Evolutionary conservation across 2,113 vertebrate species (phyloP).

Genomic region (Neolamprologus longior): DNA sequence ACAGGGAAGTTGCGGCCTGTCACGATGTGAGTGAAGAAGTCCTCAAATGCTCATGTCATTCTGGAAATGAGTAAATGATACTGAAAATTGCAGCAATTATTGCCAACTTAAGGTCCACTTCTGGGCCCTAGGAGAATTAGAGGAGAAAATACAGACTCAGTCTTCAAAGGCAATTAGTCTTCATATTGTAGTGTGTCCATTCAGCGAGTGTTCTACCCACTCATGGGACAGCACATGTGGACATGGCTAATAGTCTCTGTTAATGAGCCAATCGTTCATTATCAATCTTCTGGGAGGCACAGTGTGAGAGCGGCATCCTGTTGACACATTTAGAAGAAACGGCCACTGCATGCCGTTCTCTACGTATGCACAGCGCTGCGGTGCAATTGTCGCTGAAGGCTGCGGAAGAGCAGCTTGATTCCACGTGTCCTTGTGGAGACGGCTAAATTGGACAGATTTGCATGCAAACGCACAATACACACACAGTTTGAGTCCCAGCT

Average conservation of each 20-base stretch:
- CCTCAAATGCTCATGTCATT: conserved; percentile 15
- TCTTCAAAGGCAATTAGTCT: conserved; percentile 78
- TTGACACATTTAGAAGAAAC: conserved; percentile 67
- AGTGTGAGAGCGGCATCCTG: conserved; percentile 62
- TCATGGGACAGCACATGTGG: conserved; percentile 71
- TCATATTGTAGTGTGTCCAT: conserved; percentile 75
- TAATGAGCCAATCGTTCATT: conserved; percentile 80
- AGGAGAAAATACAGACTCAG: conserved; percentile 62
- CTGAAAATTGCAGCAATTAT: conserved; percentile 56
- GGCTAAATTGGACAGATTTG: conserved; percentile 57
- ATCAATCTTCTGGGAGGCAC: conserved; percentile 72
- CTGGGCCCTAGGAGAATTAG: conserved; percentile 52
- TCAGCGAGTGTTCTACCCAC: conserved; percentile 65
- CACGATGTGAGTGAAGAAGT: neutral
- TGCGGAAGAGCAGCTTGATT: conserved; percentile 44
- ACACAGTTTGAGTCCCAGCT: conserved; percentile 20
- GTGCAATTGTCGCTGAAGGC: conserved; percentile 45
- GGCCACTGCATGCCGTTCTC: conserved; percentile 25
- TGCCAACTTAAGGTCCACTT: conserved; percentile 43
- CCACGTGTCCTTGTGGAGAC: conserved; percentile 47
- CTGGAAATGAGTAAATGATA: conserved; percentile 48
- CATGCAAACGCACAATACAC: neutral
- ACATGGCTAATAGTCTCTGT: conserved; percentile 77
- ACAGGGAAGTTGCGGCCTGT: neutral
- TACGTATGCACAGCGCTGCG: conserved; percentile 18